Evolutionary conservation across 2,113 vertebrate species (phyloP).

Genomic region (Poecilia latipinna): DNA sequence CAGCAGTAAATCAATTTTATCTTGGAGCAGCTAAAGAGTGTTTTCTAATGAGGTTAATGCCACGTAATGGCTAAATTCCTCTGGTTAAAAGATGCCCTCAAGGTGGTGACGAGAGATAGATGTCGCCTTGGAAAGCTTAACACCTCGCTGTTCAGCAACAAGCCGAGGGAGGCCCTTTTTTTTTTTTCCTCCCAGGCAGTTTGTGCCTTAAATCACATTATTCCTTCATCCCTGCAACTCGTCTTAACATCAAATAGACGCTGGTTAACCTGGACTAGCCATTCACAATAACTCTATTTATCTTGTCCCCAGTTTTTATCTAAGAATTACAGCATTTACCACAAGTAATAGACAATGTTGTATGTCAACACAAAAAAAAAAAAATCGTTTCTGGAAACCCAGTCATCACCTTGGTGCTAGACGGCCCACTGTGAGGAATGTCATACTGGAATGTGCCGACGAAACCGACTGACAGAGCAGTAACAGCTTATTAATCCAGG

Average conservation of each 20-base stretch:
- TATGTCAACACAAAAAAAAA: not conserved
- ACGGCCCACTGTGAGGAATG: constrained; percentile 2
- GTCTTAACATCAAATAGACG: constrained; percentile 20
- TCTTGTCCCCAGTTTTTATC: not conserved
- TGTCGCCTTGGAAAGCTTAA: constrained; percentile 74
- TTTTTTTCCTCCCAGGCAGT: constrained; percentile 5
- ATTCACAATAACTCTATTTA: not conserved
- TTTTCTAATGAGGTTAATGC: constrained; percentile 89
- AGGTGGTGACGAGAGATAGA: constrained; percentile 84
- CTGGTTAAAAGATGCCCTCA: constrained; percentile 84
- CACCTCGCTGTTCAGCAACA: constrained; percentile 52
- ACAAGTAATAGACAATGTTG: not conserved
- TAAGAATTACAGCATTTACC: not conserved
- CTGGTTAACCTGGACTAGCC: not conserved
- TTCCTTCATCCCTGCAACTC: constrained; percentile 39
- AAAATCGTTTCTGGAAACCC: no score
- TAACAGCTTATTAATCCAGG: not conserved
- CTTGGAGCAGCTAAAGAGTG: constrained; percentile 86
- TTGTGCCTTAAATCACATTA: constrained; percentile 42
- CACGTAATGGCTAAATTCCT: constrained; percentile 86
- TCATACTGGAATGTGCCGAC: constrained; percentile 20
- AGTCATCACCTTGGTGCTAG: not conserved
- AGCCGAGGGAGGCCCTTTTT: constrained; percentile 34
- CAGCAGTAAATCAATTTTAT: constrained; percentile 89
- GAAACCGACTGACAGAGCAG: not conserved